Evolutionary conservation across 2,888 invertebrate species (phyloP).

Genomic region (Mylabris sibirica): DNA sequence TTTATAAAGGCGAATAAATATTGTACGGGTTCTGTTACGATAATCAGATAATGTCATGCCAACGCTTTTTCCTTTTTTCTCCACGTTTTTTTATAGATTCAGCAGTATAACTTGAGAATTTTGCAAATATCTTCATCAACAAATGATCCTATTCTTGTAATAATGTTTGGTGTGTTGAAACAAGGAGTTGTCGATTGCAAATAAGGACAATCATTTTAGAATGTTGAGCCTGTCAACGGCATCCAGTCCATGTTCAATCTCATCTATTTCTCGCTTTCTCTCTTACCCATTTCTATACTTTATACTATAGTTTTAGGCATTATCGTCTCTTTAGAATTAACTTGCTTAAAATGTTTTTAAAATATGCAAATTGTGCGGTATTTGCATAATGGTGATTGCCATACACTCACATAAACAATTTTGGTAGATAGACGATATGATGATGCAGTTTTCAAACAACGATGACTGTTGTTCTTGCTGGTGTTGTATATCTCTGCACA

Average conservation of each 20-base stretch:
- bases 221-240: slow-evolving; percentile 15
- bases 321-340: slow-evolving; percentile 53
- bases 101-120: no score
- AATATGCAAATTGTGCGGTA: slow-evolving; percentile 59
- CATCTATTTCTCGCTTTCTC: not conserved
- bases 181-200: slow-evolving; percentile 25
- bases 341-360: slow-evolving; percentile 59
- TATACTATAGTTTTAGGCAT: slow-evolving; percentile 30
- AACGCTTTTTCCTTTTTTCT: no score
- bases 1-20: no score
- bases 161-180: slow-evolving; percentile 17
- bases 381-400: slow-evolving; percentile 59
- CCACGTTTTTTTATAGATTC: no score
- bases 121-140: no score
- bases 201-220: slow-evolving; percentile 27
- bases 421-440: slow-evolving; percentile 19
- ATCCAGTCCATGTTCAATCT: not conserved
- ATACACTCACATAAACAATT: not conserved
- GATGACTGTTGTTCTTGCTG: slow-evolving; percentile 55
- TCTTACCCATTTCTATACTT: not conserved
- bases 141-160: not conserved
- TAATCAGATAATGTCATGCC: no score
- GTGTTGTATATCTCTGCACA: slow-evolving; percentile 42
- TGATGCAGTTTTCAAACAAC: slow-evolving; percentile 46
- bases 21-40: no score